phyloP scores from a whole-genome alignment of 2,113 vertebrate genomes.

The Paramisgurnus dabryanus region DNA sequence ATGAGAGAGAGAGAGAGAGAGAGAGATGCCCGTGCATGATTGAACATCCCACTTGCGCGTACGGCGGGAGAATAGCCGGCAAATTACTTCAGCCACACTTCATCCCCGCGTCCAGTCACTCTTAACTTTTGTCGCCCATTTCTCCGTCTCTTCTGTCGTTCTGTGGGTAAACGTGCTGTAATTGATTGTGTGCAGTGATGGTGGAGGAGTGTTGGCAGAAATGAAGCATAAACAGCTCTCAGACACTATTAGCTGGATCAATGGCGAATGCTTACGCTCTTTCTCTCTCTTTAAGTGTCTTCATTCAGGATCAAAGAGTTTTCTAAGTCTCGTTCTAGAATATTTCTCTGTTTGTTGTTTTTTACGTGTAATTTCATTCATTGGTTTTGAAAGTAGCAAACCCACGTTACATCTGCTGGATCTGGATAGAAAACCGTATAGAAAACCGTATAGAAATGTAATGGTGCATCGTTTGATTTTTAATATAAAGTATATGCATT shows the following conservation, averaged over 20 bases:
- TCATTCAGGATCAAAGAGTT: slow-evolving; percentile 61
- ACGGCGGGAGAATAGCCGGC: slow-evolving; percentile 68
- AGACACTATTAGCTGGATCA: slow-evolving; percentile 76
- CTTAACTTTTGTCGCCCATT: slow-evolving; percentile 15
- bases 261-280: slow-evolving; percentile 60
- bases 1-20: slow-evolving; percentile 31
- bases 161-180: slow-evolving; percentile 69
- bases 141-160: slow-evolving; percentile 30
- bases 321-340: slow-evolving; percentile 7
- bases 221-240: slow-evolving; percentile 75
- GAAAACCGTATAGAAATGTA: no score
- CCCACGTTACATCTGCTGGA: no score
- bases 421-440: no score
- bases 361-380: neutral
- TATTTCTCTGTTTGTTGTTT: slow-evolving; percentile 10
- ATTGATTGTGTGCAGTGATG: slow-evolving; percentile 78
- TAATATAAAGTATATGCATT: no score
- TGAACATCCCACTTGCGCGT: slow-evolving; percentile 70
- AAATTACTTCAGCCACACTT: slow-evolving; percentile 71
- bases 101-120: slow-evolving; percentile 44
- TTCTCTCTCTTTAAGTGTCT: slow-evolving; percentile 61
- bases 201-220: slow-evolving; percentile 75
- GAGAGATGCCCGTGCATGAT: slow-evolving; percentile 56
- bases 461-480: no score
- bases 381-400: neutral